phyloP scores from a whole-genome alignment of 2,113 vertebrate genomes.

The Nasalis larvatus region DNA sequence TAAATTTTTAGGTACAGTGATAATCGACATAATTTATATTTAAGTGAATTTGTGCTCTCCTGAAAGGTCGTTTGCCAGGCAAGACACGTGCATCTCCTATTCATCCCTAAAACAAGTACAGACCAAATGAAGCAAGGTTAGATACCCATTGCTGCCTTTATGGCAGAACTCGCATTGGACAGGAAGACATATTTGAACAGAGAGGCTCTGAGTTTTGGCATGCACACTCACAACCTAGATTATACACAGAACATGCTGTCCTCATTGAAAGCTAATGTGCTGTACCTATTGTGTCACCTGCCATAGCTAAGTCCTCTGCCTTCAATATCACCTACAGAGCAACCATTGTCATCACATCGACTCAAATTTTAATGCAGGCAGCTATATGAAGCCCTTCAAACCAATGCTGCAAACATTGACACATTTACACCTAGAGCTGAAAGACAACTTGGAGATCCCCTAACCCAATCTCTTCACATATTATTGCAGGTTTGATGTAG shows the following conservation, averaged over 20 bases:
- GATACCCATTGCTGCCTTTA: not conserved
- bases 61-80: not conserved
- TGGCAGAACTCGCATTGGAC: not conserved
- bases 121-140: not conserved
- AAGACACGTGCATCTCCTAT: not conserved
- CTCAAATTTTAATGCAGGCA: not conserved
- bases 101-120: not conserved
- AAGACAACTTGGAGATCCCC: not conserved
- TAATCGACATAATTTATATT: slow-evolving; percentile 58
- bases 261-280: slow-evolving; percentile 22
- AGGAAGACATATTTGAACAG: slow-evolving; percentile 24
- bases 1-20: slow-evolving; percentile 43
- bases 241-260: not conserved
- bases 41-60: not conserved
- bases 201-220: not conserved
- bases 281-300: not conserved
- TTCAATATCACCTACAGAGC: slow-evolving; percentile 29
- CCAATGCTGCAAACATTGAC: slow-evolving; percentile 17
- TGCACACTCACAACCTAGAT: not conserved
- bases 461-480: not conserved
- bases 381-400: not conserved
- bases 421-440: not conserved
- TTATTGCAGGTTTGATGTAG: not conserved
- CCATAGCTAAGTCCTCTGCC: not conserved
- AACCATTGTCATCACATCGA: not conserved